These are phyloP conservation scores for Sylvilagus floridanus DNA, from an alignment of 2,797 vertebrate species.

Conservation along the genomic window DNA sequence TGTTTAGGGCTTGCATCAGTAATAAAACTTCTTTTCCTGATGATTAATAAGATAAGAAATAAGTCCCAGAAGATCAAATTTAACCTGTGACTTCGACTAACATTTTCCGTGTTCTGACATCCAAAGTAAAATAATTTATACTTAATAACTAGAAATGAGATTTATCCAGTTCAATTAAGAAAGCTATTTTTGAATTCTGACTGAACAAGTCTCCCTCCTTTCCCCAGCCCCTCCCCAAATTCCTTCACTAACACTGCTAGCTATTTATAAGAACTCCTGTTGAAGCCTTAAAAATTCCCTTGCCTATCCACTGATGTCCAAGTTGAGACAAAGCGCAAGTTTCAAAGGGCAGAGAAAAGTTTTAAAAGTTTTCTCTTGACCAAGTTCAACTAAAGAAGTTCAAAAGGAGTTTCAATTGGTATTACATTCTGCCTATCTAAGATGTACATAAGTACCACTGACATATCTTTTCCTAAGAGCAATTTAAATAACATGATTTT, in stretches of 20 bases:
- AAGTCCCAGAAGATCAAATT: constrained; percentile 55
- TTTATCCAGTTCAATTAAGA: constrained; percentile 66
- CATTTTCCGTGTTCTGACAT: constrained; percentile 48
- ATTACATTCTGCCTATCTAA: background rate
- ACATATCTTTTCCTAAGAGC: background rate
- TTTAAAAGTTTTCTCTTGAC: constrained; percentile 51
- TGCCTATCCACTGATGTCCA: constrained; percentile 53
- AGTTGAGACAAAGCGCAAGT: constrained; percentile 67
- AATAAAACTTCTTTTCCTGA: constrained; percentile 97
- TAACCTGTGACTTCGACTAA: constrained; percentile 45
- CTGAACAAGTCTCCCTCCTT: background rate
- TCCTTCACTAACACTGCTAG: constrained; percentile 30
- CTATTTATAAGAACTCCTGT: constrained; percentile 50
- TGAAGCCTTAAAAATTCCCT: constrained; percentile 35
- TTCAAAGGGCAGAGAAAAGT: constrained; percentile 62
- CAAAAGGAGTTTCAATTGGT: constrained; percentile 40
- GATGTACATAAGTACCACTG: background rate
- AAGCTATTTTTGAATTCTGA: constrained; percentile 41
- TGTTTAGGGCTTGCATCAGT: constrained; percentile 98
- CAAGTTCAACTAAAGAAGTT: constrained; percentile 57
- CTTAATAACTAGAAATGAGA: constrained; percentile 42
- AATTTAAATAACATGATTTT: constrained; percentile 35
- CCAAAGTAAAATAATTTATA: constrained; percentile 50
- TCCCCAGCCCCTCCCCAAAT: background rate
- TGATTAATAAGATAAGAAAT: constrained; percentile 79